A percentile compares a stretch with the other conserved stretches of the same genome.
Conservation (phyloP, 1,140 invertebrate species). For the Philopotamus ludificatus region DNA sequence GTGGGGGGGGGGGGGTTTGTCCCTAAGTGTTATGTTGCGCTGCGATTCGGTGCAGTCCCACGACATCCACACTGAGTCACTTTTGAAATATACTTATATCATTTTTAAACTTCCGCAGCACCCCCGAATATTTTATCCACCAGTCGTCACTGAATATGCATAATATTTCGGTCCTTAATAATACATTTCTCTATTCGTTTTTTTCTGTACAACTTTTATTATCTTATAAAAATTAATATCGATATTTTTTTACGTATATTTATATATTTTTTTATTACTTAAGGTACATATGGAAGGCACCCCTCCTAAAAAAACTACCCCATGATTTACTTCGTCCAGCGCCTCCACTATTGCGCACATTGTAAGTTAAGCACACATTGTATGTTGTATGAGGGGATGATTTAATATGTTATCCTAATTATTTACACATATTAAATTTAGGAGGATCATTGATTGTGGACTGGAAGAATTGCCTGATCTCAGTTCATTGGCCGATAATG, state of each 20-base stretch:
- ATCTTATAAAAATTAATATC: background rate
- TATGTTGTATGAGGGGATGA: no score
- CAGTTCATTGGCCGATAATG: conserved; percentile 18
- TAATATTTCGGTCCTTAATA: background rate
- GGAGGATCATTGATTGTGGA: conserved; percentile 35
- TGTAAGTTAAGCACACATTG: conserved; percentile 19
- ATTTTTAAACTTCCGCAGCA: no score
- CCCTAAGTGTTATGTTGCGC: no score
- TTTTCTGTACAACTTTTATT: background rate
- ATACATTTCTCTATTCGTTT: conserved; percentile 6
- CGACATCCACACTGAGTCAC: no score
- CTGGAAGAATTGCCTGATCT: conserved; percentile 33
- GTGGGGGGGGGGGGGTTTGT: no score
- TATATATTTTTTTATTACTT: conserved; percentile 1
- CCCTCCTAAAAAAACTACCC: conserved; percentile 27
- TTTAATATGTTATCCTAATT: conserved; percentile 1
- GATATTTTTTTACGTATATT: background rate
- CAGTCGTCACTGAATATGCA: no score
- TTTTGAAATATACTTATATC: no score
- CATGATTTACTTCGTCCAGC: conserved; percentile 20
- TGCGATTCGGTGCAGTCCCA: no score
- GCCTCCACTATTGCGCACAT: conserved; percentile 19
- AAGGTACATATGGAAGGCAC: conserved; percentile 36
- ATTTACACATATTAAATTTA: conserved; percentile 20
- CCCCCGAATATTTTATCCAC: no score